Conservation (phyloP, 2,888 invertebrate species). For the Erebia epiphron region DNA sequence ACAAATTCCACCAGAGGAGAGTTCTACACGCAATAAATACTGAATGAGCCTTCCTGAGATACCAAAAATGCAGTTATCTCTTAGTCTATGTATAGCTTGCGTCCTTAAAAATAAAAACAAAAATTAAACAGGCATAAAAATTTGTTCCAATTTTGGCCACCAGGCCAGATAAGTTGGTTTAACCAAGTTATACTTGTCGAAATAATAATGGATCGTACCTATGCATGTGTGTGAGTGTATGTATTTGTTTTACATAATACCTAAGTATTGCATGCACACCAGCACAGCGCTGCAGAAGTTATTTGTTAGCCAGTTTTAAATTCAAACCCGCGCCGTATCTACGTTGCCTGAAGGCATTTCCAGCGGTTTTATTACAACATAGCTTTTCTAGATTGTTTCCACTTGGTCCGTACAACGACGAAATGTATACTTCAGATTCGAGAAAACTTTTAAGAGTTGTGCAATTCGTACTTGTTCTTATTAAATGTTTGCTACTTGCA, state of each 20-base stretch:
- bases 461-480: not conserved
- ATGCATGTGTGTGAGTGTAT: not conserved
- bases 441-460: slow-evolving; percentile 2
- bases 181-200: too few species aligned
- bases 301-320: slow-evolving; percentile 12
- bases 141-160: too few species aligned
- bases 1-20: too few species aligned
- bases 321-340: slow-evolving; percentile 10
- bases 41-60: too few species aligned
- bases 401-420: slow-evolving; percentile 2
- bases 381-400: slow-evolving; percentile 17
- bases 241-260: slow-evolving; percentile 12
- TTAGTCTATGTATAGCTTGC: too few species aligned
- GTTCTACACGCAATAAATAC: too few species aligned
- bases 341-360: slow-evolving; percentile 10
- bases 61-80: too few species aligned
- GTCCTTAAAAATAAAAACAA: too few species aligned
- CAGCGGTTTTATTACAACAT: slow-evolving; percentile 16
- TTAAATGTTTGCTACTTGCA: slow-evolving; percentile 1
- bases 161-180: too few species aligned
- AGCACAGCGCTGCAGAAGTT: slow-evolving; percentile 7
- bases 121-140: too few species aligned
- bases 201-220: too few species aligned
- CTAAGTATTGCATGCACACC: not conserved
- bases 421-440: slow-evolving; percentile 2